These are phyloP conservation scores for Ditula angustiorana DNA, from an alignment of 2,888 invertebrate species.

Conservation along the genomic window DNA sequence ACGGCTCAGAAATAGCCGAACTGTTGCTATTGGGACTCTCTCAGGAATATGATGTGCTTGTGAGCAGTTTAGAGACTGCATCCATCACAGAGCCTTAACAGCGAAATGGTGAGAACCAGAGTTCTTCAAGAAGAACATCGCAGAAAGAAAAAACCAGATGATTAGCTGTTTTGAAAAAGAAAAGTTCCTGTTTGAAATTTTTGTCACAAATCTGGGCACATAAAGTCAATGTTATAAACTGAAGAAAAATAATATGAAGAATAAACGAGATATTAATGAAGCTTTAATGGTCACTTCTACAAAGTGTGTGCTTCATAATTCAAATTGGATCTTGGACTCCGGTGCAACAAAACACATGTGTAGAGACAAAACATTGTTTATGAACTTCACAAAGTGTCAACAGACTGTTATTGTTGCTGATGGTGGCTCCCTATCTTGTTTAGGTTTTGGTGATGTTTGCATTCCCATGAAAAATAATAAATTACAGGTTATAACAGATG, in stretches of 20 bases:
- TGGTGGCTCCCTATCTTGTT: not conserved
- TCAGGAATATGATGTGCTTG: conserved; percentile 13
- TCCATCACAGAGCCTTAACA: not conserved
- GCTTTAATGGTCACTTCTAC: not conserved
- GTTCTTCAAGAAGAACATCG: not conserved
- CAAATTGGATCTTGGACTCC: too few species aligned
- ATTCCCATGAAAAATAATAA: conserved; percentile 13
- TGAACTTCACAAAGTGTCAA: not conserved
- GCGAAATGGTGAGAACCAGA: not conserved
- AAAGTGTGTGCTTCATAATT: not conserved
- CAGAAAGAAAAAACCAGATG: not conserved
- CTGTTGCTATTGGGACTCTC: conserved; percentile 3
- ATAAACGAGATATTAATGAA: not conserved
- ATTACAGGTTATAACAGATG: too few species aligned
- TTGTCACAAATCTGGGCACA: not conserved
- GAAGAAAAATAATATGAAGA: not conserved
- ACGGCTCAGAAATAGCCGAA: not conserved
- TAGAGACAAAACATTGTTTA: not conserved
- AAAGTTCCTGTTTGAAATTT: not conserved
- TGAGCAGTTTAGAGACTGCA: not conserved
- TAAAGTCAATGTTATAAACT: not conserved
- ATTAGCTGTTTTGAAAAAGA: not conserved
- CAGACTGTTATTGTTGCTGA: conserved; percentile 5
- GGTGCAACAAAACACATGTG: too few species aligned
- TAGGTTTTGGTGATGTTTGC: not conserved